These are phyloP conservation scores for Amiota mariae DNA, from an alignment of 2,888 invertebrate genomes.

Conservation along the genomic window DNA sequence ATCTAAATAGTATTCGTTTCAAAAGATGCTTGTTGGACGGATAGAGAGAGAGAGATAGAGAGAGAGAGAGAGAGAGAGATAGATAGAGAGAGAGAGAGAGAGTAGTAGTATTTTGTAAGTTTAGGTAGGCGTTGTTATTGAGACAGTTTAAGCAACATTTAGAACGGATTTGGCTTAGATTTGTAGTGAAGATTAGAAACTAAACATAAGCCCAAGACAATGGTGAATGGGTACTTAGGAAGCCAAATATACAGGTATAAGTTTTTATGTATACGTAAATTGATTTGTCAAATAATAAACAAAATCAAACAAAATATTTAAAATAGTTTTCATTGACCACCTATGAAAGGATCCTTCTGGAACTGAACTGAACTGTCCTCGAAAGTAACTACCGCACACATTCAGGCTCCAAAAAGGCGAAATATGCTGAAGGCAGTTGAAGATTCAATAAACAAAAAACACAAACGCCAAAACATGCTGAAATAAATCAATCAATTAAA, in stretches of 20 bases:
- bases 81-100: too few relatives aligned
- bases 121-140: slow-evolving; percentile 59
- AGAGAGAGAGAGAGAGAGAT: too few relatives aligned
- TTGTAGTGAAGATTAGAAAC: slow-evolving; percentile 16
- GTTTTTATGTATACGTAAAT: slow-evolving; percentile 39
- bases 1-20: background rate
- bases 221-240: background rate
- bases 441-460: slow-evolving; percentile 9
- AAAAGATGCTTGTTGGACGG: too few relatives aligned
- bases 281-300: slow-evolving; percentile 58
- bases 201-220: background rate
- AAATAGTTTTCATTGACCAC: slow-evolving; percentile 61
- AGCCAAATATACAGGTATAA: background rate
- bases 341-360: slow-evolving; percentile 35
- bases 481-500: slow-evolving; percentile 74
- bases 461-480: slow-evolving; percentile 49
- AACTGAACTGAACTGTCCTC: slow-evolving; percentile 5
- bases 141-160: slow-evolving; percentile 61
- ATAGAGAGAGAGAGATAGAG: too few relatives aligned
- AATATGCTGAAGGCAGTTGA: slow-evolving; percentile 14
- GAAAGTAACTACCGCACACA: slow-evolving; percentile 35
- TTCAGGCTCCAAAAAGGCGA: slow-evolving; percentile 12
- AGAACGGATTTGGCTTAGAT: slow-evolving; percentile 50
- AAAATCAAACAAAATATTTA: slow-evolving; percentile 33
- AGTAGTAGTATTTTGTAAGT: background rate